Conservation (phyloP, 2,113 vertebrate genomes). For the Phaethon lepturus region DNA sequence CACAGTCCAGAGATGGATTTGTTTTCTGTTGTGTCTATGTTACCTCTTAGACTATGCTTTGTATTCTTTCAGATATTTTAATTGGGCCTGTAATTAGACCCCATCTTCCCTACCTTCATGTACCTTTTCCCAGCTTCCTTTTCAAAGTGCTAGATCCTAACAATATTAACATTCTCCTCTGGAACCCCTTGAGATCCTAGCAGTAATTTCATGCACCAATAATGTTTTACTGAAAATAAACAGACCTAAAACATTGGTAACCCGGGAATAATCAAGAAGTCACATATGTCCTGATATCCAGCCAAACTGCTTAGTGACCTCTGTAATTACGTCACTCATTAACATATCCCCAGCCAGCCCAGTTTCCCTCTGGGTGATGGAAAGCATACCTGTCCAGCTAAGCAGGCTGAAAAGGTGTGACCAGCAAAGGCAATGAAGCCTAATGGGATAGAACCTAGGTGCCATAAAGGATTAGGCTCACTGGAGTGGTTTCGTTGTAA, state of each 20-base stretch:
- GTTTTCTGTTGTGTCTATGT: neutral
- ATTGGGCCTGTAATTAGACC: constrained; percentile 11
- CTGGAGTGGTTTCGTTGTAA: neutral
- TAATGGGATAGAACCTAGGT: neutral
- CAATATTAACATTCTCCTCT: constrained; percentile 44
- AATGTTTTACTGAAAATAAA: constrained; percentile 44
- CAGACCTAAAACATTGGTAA: constrained; percentile 24
- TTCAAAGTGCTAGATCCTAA: neutral
- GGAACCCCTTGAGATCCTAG: constrained; percentile 26
- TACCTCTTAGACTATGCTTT: neutral
- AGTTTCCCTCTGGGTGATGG: neutral
- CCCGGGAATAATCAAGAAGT: constrained; percentile 26
- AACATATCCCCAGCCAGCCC: neutral
- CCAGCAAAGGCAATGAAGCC: neutral
- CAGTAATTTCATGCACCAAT: constrained; percentile 42
- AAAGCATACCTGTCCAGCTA: neutral
- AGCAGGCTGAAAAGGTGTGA: constrained; percentile 9
- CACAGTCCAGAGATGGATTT: neutral
- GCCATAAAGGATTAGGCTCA: neutral
- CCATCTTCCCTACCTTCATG: neutral
- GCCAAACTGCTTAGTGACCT: neutral
- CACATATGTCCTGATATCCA: neutral
- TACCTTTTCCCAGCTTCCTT: constrained; percentile 4
- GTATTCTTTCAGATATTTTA: constrained; percentile 35
- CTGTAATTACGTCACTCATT: constrained; percentile 3